A percentile compares a stretch with the other conserved stretches of the same genome.
phyloP scores from a whole-genome alignment of 2,888 invertebrate genomes.

The Liopterus haemorrhoidalis region DNA sequence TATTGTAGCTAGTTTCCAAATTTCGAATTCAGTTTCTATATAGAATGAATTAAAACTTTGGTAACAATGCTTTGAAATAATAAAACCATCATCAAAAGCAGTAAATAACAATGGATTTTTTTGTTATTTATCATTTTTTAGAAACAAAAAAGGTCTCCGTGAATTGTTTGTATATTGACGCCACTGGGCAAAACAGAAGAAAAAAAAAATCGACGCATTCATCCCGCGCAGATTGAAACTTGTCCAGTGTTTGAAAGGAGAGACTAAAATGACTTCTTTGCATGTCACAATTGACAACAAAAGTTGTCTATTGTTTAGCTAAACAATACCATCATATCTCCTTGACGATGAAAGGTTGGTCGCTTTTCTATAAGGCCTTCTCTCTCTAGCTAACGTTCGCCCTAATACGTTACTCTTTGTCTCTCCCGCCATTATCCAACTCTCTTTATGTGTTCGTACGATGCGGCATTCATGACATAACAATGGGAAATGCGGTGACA shows the following conservation, averaged over 20 bases:
- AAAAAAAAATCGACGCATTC: conserved; percentile 6
- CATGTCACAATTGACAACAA: conserved; percentile 45
- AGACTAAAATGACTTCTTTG: conserved; percentile 44
- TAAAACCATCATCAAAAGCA: too few relatives aligned
- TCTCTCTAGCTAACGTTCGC: conserved; percentile 3
- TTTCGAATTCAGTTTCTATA: too few relatives aligned
- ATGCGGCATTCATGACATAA: conserved; percentile 42
- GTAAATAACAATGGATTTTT: too few relatives aligned
- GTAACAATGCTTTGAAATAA: too few relatives aligned
- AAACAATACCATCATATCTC: conserved; percentile 45
- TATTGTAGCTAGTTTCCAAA: too few relatives aligned
- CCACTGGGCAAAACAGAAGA: too few relatives aligned
- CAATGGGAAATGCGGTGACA: conserved; percentile 43
- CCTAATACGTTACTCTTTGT: conserved; percentile 29
- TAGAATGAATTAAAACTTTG: too few relatives aligned
- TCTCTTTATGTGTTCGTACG: conserved; percentile 42
- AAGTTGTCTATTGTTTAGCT: conserved; percentile 45
- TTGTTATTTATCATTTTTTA: too few relatives aligned
- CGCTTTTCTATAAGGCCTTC: conserved; percentile 13
- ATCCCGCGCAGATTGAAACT: conserved; percentile 38
- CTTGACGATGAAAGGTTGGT: conserved; percentile 41
- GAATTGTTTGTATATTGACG: too few relatives aligned
- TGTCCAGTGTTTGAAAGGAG: conserved; percentile 40
- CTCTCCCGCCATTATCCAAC: conserved; percentile 39
- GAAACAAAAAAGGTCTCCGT: too few relatives aligned